Evolutionary conservation across 2,888 invertebrate genomes (phyloP).

Genomic region (Pammene aurita): DNA sequence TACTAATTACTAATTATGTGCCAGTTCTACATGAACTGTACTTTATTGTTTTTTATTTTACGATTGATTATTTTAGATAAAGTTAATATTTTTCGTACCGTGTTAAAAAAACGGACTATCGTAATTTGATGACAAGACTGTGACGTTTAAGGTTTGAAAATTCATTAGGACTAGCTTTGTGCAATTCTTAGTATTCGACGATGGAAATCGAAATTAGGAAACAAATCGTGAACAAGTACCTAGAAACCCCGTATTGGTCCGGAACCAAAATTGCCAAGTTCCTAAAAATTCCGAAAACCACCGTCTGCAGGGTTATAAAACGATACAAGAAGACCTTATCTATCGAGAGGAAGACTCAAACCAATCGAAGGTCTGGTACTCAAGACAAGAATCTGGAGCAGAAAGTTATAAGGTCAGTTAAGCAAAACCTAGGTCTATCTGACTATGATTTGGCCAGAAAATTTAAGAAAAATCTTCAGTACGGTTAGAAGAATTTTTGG

Average conservation of each 20-base stretch:
- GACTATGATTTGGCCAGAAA: background rate
- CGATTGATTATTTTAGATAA: too few relatives aligned
- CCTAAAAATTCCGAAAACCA: constrained; percentile 12
- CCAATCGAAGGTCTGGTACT: background rate
- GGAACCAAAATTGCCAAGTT: too few relatives aligned
- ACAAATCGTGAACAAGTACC: constrained; percentile 7
- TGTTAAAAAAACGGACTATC: too few relatives aligned
- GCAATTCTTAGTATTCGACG: too few relatives aligned
- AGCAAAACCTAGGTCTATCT: background rate
- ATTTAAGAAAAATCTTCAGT: background rate
- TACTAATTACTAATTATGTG: constrained; percentile 1
- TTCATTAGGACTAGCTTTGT: too few relatives aligned
- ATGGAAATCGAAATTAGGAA: too few relatives aligned
- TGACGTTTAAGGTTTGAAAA: too few relatives aligned
- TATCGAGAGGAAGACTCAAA: too few relatives aligned
- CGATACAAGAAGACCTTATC: background rate
- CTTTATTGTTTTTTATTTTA: too few relatives aligned
- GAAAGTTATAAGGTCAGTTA: constrained; percentile 14
- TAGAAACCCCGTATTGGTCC: too few relatives aligned
- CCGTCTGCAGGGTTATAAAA: constrained; percentile 1
- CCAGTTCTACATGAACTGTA: too few relatives aligned
- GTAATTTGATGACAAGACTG: too few relatives aligned
- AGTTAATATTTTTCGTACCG: background rate
- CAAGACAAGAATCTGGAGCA: constrained; percentile 3
- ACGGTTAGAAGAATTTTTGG: background rate